Base-by-base conservation (phyloP, 2,888 invertebrate species). In the Hypomecis punctinalis region DNA sequence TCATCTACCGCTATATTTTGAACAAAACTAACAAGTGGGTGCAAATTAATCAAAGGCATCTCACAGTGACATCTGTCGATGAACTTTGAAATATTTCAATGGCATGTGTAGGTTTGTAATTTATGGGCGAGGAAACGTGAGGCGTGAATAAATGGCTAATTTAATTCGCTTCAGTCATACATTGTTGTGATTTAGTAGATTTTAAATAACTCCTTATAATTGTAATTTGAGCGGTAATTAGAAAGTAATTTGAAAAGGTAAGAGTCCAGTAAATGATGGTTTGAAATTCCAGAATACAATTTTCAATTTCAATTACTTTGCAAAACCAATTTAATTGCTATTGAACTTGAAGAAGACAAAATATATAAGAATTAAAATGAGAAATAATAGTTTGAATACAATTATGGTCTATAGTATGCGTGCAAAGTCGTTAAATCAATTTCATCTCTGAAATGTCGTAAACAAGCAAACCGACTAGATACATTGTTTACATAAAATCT, bases 1-100 rank as follows among this genome's bases (percentile, higher is more conserved):
- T 49, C 11, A 11, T 6, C 49, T 49, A 9, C 13, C 0, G 23
- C 40, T 23, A 33, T 40, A 40, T 40, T 40, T 13, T 51, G 36
- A 39, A n/a, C 8, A 47, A 39, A 53, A 10, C 59, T 55, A 58
- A n/a, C 68, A 58, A 53, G 61, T 68, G 56, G 63, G 67, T 63
- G 61, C 56, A 58, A 62, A 67, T 54, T 49, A 49, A 45, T 49
- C 1, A 45, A 46, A n/a, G 35, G 13, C 23, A n/a, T n/a, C n/a
- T 45, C 9, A 10, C 23, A 36, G 48, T 47, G 40, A 39, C 46
- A 11, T 60, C 52, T 69, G 68, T 69, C 67, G 47, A 52, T 67
- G 66, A 72, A 68, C 67, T 64, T 45, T 54, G 35, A 63, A 55
- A 53, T 56, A 66, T 59, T 56, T 55, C 33, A 63, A 66, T 61